Evolutionary conservation across 2,888 invertebrate species (phyloP).

Genomic region (Pachydiplax longipennis): DNA sequence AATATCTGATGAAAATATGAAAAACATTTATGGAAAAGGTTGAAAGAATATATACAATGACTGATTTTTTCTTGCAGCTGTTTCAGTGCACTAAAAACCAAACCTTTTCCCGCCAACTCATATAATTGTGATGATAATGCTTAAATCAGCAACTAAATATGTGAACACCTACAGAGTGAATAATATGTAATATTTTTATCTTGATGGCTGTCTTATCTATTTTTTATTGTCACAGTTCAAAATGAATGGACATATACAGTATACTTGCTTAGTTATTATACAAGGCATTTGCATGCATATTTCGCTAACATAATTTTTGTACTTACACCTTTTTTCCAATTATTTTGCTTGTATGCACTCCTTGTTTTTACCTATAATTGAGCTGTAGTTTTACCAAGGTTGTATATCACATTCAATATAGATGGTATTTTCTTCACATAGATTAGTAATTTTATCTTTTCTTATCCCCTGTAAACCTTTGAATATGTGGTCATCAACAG

Average conservation of each 20-base stretch:
- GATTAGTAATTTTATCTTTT: neutral
- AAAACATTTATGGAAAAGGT: no score
- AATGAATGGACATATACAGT: neutral
- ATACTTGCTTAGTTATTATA: neutral
- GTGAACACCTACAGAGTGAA: neutral
- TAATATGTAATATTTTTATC: neutral
- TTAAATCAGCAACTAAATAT: neutral
- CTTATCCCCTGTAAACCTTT: neutral
- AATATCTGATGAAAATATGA: no score
- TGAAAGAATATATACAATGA: no score
- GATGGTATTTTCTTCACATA: neutral
- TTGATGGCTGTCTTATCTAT: neutral
- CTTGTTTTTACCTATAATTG: neutral
- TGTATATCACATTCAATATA: neutral
- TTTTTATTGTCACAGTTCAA: neutral
- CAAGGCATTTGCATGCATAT: slow-evolving; percentile 19
- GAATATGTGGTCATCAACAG: neutral
- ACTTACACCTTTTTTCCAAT: neutral
- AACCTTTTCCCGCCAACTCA: no score
- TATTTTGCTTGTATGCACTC: neutral
- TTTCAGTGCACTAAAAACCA: no score
- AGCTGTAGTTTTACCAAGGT: neutral
- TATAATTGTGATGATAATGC: no score
- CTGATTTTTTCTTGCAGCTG: no score
- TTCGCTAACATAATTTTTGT: neutral